Evolutionary conservation across 2,888 invertebrate genomes (phyloP), one percentile per base, ranked within the genome.

Genomic region (Ormyrus nitidulus): DNA sequence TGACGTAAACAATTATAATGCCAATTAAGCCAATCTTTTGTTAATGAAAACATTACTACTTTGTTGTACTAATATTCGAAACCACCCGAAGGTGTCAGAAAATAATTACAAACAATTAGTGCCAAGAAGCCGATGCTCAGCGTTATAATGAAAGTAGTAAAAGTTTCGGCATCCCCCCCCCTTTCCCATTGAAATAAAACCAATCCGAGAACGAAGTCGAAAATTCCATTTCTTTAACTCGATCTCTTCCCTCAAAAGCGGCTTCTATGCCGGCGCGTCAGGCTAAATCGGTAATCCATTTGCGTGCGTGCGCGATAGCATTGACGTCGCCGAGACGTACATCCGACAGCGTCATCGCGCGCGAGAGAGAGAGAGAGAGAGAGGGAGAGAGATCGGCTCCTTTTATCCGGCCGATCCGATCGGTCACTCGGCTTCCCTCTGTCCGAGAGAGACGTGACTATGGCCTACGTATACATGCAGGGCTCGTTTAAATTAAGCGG

Each of bases 401-500:
- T 80, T 79, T 82, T 80, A 81, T 80, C 53, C 76, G 66, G 65
- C 58, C 77, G 81, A 82, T 82, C 71, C 53, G 78, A 83, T 81
- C 81, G 79, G 77, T 79, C 68, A 78, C 70, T 79, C 34, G 48
- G 19, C 19, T 53, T 64, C 48, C 2, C 64, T 46, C 10, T 19
- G 19, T 53, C 53, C 59, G 48, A 58, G 46, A 46, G 65, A 44
- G 62, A 62, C 9, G 74, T n/a, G 11, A 65, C 6, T 71, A 71
- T 74, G 19, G 19, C 19, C 19, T 19, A 75, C 64, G 65, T 71
- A 8, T 53, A 13, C 53, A 59, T 68, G 13, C 51, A 10, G 64
- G 56, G 48, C 59, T 76, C 81, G 80, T 78, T 82, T 83, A 82
- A 83, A 83, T 83, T 82, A 81, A 83, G 71, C 82, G 79, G 71